These are phyloP conservation scores for Hetaerina titia DNA, from an alignment of 2,888 invertebrate species.

Conservation along the genomic window DNA sequence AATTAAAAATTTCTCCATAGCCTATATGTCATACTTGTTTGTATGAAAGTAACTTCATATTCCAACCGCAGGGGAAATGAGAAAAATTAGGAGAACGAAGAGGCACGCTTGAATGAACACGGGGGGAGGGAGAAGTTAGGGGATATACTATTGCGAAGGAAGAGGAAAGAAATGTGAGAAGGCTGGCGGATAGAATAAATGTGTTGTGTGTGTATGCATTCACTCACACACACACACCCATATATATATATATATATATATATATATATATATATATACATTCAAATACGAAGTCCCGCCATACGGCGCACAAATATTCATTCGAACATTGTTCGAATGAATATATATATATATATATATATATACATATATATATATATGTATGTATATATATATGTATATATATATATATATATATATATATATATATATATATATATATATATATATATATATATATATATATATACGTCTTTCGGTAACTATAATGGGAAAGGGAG, in stretches of 20 bases:
- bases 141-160: neutral
- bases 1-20: neutral
- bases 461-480: neutral
- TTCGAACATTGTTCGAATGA: neutral
- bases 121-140: neutral
- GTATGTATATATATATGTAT: neutral
- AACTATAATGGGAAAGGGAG: conserved; percentile 33
- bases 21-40: neutral
- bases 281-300: too few relatives aligned
- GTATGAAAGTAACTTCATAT: neutral
- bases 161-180: neutral
- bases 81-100: neutral
- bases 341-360: too few relatives aligned
- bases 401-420: neutral
- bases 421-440: too few relatives aligned
- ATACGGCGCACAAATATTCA: too few relatives aligned
- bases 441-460: neutral
- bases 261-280: neutral
- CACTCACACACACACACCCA: too few relatives aligned
- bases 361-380: neutral
- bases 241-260: too few relatives aligned
- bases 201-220: neutral
- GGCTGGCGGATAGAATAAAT: too few relatives aligned
- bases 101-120: neutral
- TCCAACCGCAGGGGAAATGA: neutral